phyloP scores from a whole-genome alignment of 2,888 invertebrate genomes.

The Drosophila gaucha region DNA sequence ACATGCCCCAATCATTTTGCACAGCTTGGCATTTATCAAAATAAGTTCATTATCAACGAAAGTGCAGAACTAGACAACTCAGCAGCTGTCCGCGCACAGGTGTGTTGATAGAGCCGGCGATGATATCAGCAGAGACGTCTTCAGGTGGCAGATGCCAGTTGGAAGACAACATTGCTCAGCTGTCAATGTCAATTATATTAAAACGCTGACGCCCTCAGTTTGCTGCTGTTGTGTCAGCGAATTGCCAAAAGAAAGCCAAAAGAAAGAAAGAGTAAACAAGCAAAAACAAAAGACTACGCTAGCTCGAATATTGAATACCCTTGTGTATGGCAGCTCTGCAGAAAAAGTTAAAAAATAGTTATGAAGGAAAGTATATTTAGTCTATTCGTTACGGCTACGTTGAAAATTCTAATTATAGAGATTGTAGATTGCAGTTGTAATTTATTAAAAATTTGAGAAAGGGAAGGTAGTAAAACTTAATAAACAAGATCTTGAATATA shows the following conservation, averaged over 20 bases:
- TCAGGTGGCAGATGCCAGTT: conserved; percentile 16
- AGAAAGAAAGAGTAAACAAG: conserved; percentile 12
- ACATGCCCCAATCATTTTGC: conserved; percentile 34
- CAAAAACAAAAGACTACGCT: background rate
- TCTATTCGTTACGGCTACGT: too few species aligned
- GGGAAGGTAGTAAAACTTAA: too few species aligned
- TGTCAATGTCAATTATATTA: conserved; percentile 75
- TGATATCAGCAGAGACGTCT: conserved; percentile 47
- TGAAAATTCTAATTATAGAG: too few species aligned
- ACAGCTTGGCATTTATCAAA: conserved; percentile 46
- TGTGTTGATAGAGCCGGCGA: conserved; percentile 35
- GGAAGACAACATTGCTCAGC: conserved; percentile 33
- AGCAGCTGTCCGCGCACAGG: conserved; percentile 42
- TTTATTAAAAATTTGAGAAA: too few species aligned
- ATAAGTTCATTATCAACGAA: conserved; percentile 74
- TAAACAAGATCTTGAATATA: too few species aligned
- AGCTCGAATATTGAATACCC: background rate
- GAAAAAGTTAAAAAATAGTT: background rate
- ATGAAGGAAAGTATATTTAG: too few species aligned
- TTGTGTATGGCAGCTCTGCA: background rate
- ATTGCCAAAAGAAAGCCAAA: conserved; percentile 65
- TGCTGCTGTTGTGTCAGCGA: conserved; percentile 61
- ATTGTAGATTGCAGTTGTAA: too few species aligned
- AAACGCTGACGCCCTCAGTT: conserved; percentile 69
- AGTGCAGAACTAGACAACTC: conserved; percentile 48